phyloP scores from a whole-genome alignment of 53 echinoderm and acorn worm genomes.

The Paracentrotus lividus region DNA sequence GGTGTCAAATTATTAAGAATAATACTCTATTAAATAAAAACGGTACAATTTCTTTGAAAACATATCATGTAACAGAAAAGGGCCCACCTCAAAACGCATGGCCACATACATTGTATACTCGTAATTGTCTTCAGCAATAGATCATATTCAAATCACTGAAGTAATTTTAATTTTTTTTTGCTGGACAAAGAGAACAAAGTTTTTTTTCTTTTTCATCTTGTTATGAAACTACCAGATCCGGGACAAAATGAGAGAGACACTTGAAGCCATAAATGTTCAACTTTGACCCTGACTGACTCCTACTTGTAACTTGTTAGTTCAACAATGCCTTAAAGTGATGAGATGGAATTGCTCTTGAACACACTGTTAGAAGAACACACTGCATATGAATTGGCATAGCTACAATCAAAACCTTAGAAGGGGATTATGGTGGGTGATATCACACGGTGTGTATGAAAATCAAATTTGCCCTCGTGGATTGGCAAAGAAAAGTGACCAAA shows the following conservation, averaged over 20 bases:
- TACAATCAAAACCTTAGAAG: not conserved
- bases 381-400: constrained; percentile 4
- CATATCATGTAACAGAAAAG: too few species aligned
- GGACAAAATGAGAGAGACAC: not conserved
- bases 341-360: constrained; percentile 27
- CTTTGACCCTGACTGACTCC: not conserved
- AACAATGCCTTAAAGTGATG: constrained; percentile 2
- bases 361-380: constrained; percentile 37
- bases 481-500: too few species aligned
- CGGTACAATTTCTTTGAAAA: too few species aligned
- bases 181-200: not conserved
- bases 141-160: not conserved
- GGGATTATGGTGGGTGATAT: not conserved
- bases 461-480: not conserved
- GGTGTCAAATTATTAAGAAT: too few species aligned
- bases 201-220: not conserved
- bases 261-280: not conserved
- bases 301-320: constrained; percentile 31
- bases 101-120: too few species aligned
- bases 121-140: too few species aligned
- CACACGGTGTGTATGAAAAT: not conserved
- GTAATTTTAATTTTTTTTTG: not conserved
- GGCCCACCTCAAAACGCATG: too few species aligned
- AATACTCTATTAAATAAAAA: too few species aligned
- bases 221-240: not conserved